Evolutionary conservation across 2,888 invertebrate species (phyloP).

Genomic region (Hyppa rectilinea): DNA sequence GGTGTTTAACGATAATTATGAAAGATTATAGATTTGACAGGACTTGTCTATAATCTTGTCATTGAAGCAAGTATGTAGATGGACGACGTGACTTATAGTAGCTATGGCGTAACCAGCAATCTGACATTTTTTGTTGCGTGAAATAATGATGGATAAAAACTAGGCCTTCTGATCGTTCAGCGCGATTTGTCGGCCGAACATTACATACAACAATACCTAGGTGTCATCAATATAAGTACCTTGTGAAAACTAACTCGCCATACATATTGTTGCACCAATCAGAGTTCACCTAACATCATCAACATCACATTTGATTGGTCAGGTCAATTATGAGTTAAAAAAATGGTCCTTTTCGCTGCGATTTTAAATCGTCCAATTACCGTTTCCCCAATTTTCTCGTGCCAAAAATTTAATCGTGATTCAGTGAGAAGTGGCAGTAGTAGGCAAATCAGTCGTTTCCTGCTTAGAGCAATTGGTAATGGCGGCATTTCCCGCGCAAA

Average conservation of each 20-base stretch:
- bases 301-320: constrained; percentile 22
- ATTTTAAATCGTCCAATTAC: constrained; percentile 61
- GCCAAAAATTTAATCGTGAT: constrained; percentile 75
- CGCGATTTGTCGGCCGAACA: constrained; percentile 17
- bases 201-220: constrained; percentile 33
- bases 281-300: constrained; percentile 41
- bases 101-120: not conserved
- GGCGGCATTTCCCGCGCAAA: constrained; percentile 82
- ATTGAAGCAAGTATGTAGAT: not conserved
- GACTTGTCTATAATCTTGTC: not conserved
- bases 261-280: constrained; percentile 45
- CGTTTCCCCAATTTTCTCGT: constrained; percentile 73
- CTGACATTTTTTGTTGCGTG: constrained; percentile 23
- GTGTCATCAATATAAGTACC: too few relatives aligned
- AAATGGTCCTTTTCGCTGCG: constrained; percentile 24
- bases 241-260: constrained; percentile 41
- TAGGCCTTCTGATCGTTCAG: constrained; percentile 37
- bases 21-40: not conserved
- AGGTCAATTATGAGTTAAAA: constrained; percentile 15
- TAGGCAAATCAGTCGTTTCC: constrained; percentile 84
- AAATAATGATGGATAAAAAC: constrained; percentile 32
- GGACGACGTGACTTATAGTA: not conserved
- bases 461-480: constrained; percentile 84
- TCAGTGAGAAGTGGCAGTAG: constrained; percentile 69
- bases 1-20: not conserved